Conservation (phyloP, 2,113 vertebrate species). For the Melanerpes formicivorus region DNA sequence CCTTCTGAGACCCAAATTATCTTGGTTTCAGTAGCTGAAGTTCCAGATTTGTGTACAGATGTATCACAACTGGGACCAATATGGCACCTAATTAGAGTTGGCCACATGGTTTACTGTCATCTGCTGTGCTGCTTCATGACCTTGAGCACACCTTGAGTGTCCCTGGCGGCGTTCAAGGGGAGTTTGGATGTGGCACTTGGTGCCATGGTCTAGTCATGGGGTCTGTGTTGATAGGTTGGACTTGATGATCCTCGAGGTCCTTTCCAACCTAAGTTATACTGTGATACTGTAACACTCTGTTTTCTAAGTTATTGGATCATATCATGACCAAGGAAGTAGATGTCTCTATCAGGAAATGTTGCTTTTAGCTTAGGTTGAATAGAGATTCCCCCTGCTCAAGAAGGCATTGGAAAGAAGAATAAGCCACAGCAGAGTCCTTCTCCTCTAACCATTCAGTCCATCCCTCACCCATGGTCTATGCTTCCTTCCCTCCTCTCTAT, state of each 20-base stretch:
- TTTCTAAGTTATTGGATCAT: background rate
- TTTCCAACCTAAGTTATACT: too few species aligned
- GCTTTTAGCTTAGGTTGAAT: background rate
- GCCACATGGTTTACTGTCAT: background rate
- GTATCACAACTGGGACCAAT: background rate
- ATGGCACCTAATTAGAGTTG: background rate
- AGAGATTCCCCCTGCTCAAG: background rate
- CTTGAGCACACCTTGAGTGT: too few species aligned
- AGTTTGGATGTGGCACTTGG: too few species aligned
- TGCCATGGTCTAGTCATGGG: too few species aligned
- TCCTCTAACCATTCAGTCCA: background rate
- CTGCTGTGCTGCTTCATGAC: background rate
- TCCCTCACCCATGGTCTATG: fast-evolving
- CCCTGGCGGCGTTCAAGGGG: too few species aligned
- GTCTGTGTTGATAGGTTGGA: too few species aligned
- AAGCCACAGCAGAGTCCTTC: background rate
- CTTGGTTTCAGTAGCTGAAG: background rate
- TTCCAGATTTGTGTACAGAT: background rate
- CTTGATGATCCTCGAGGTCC: too few species aligned
- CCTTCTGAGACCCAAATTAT: background rate
- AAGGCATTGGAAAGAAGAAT: background rate
- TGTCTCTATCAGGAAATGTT: background rate
- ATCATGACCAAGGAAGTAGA: background rate
- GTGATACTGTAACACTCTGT: too few species aligned
- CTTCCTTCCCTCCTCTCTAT: background rate